Evolutionary conservation across 2,113 vertebrate genomes (phyloP).

Genomic region (Rhadina sibilatrix): DNA sequence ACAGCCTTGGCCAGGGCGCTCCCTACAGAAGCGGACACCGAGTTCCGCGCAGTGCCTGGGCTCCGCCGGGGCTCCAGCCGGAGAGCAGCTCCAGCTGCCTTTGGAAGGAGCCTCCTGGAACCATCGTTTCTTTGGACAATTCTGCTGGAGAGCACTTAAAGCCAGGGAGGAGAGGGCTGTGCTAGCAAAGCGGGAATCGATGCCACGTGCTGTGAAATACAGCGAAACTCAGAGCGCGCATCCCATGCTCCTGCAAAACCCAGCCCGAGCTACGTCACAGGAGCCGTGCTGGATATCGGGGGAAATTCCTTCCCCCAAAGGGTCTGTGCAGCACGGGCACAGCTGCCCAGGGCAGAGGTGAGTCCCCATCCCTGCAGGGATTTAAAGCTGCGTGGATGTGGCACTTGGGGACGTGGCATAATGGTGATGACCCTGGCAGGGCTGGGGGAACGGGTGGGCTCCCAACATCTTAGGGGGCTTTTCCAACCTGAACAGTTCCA

Average conservation of each 20-base stretch:
- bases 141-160: not conserved
- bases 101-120: not conserved
- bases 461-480: not conserved
- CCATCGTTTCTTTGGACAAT: not conserved
- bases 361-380: not conserved
- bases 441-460: not conserved
- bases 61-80: rapidly evolving
- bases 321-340: not conserved
- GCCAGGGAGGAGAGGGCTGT: not conserved
- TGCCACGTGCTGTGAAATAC: not conserved
- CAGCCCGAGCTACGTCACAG: rapidly evolving
- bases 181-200: not conserved
- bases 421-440: not conserved
- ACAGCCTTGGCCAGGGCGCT: not conserved
- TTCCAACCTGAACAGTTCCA: not conserved
- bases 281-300: not conserved
- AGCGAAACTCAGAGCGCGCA: not conserved
- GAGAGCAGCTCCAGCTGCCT: not conserved
- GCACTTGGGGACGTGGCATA: rapidly evolving
- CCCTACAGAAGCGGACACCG: not conserved
- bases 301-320: not conserved
- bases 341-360: not conserved
- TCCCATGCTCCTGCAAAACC: not conserved
- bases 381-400: not conserved
- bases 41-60: not conserved